Evolutionary conservation across 2,888 invertebrate genomes (phyloP).

Genomic region (Cenopis cana): DNA sequence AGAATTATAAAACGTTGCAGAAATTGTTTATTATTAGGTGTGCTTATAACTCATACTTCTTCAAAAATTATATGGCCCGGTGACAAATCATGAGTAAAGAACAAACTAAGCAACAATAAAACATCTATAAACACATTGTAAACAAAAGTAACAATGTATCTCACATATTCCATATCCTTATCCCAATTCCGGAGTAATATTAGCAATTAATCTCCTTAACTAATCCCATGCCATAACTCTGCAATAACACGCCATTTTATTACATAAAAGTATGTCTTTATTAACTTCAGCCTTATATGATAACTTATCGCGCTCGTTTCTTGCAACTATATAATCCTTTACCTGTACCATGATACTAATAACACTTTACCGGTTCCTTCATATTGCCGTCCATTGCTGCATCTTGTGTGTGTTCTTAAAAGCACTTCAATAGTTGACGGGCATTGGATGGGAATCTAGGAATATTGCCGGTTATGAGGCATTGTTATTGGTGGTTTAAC

Average conservation of each 20-base stretch:
- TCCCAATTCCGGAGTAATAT: constrained; percentile 23
- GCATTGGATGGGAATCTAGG: constrained; percentile 43
- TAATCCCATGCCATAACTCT: constrained; percentile 59
- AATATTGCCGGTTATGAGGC: constrained; percentile 23
- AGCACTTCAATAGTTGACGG: background rate
- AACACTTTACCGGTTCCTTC: constrained; percentile 34
- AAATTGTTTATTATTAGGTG: too few species aligned
- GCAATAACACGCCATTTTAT: constrained; percentile 68
- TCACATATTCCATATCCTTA: background rate
- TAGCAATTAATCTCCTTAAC: constrained; percentile 41
- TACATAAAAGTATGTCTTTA: constrained; percentile 66
- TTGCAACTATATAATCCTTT: constrained; percentile 53
- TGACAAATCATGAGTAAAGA: background rate
- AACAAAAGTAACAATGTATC: constrained; percentile 3
- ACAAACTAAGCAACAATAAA: background rate
- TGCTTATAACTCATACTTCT: background rate
- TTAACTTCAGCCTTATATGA: constrained; percentile 69
- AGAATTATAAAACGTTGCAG: too few species aligned
- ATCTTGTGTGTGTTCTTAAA: background rate
- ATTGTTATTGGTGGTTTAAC: constrained; percentile 46
- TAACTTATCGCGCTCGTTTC: constrained; percentile 57
- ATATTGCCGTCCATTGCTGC: constrained; percentile 47
- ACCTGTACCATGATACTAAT: constrained; percentile 46
- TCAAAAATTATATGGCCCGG: background rate
- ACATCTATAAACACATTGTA: background rate